Conservation (phyloP, 1,140 invertebrate species). For the Drosophila murphyi region DNA sequence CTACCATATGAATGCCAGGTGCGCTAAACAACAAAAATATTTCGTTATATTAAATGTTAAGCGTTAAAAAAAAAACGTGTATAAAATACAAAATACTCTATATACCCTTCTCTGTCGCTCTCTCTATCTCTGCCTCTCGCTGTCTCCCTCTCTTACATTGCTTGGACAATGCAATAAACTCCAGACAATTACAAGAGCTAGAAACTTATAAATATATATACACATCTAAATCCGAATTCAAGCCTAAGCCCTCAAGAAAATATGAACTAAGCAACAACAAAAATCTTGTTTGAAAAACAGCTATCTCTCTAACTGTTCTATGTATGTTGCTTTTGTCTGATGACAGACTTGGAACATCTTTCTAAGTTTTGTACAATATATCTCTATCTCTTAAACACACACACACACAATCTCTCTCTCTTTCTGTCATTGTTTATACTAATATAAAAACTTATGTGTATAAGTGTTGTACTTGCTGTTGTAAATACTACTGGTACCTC, state of each 20-base stretch:
- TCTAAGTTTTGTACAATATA: conserved; percentile 6
- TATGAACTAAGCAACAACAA: background rate
- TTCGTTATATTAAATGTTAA: conserved; percentile 13
- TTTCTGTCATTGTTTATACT: conserved; percentile 21
- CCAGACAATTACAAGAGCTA: background rate
- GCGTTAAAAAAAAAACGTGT: conserved; percentile 16
- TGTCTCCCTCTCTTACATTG: conserved; percentile 5
- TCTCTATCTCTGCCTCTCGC: conserved; percentile 3
- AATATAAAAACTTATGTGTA: conserved; percentile 25
- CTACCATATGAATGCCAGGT: conserved; percentile 99
- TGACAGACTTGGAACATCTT: background rate
- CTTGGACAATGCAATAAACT: conserved; percentile 1
- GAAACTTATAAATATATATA: background rate
- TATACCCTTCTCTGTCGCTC: conserved; percentile 4
- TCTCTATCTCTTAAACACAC: conserved; percentile 3
- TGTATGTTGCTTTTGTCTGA: conserved; percentile 3
- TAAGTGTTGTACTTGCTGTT: conserved; percentile 54
- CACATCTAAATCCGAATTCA: background rate
- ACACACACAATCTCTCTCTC: conserved; percentile 14
- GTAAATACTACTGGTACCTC: conserved; percentile 41
- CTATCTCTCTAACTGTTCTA: background rate
- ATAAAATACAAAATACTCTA: conserved; percentile 31
- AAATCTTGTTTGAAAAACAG: background rate
- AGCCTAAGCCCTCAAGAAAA: background rate
- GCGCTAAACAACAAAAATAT: conserved; percentile 70